phyloP scores from a whole-genome alignment of 2,797 vertebrate species.

The Taenioides sp. region DNA sequence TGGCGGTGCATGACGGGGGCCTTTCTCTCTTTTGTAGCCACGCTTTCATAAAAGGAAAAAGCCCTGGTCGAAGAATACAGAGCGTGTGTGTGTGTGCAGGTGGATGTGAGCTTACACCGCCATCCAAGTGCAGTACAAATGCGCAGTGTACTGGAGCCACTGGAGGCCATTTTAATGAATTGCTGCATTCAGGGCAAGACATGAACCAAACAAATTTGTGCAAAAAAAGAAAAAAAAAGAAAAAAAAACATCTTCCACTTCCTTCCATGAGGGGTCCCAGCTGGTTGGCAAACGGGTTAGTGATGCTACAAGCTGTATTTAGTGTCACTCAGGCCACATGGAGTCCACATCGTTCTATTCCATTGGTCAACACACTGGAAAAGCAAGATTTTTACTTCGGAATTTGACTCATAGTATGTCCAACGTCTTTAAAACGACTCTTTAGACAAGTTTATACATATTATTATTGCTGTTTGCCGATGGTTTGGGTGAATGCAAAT shows the following conservation, averaged over 20 bases:
- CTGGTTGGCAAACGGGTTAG: constrained; percentile 64
- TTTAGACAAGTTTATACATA: background rate
- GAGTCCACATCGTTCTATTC: constrained; percentile 66
- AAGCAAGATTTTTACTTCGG: background rate
- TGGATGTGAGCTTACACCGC: constrained; percentile 35
- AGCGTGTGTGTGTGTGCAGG: constrained; percentile 19
- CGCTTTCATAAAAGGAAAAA: constrained; percentile 38
- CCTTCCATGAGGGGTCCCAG: constrained; percentile 68
- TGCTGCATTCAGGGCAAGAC: constrained; percentile 66
- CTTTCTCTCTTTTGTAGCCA: constrained; percentile 38
- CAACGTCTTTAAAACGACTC: background rate
- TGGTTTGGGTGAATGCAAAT: background rate
- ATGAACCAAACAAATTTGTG: constrained; percentile 68
- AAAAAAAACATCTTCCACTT: constrained; percentile 38
- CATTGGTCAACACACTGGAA: constrained; percentile 67
- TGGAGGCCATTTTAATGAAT: constrained; percentile 72
- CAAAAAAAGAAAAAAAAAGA: constrained; percentile 38
- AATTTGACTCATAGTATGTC: background rate
- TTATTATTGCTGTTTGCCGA: background rate
- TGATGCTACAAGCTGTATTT: constrained; percentile 45
- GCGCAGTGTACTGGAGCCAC: constrained; percentile 54
- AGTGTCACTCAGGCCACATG: constrained; percentile 56
- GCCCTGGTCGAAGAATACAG: constrained; percentile 42
- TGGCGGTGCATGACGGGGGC: constrained; percentile 16
- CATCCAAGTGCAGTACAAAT: constrained; percentile 57